phyloP scores from a whole-genome alignment of 1,140 invertebrate species.

The Drosophila varians region DNA sequence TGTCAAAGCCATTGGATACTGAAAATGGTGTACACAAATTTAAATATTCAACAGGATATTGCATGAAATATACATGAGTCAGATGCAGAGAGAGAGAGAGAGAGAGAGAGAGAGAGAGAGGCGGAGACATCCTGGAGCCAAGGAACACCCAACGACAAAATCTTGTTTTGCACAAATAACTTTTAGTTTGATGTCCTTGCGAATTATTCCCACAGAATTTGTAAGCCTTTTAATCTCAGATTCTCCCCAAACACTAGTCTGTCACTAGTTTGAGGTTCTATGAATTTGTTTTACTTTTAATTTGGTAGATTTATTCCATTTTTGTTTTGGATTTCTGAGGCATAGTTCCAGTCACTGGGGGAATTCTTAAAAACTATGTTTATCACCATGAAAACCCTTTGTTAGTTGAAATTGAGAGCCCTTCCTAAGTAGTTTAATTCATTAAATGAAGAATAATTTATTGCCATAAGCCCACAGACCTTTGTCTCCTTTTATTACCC shows the following conservation, averaged over 20 bases:
- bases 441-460: not conserved
- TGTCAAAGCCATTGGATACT: constrained; percentile 75
- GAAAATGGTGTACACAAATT: constrained; percentile 79
- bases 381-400: too few relatives aligned
- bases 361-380: not conserved
- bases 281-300: constrained; percentile 2
- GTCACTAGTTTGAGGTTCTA: constrained; percentile 3
- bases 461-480: not conserved
- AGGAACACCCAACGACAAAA: constrained; percentile 66
- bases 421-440: not conserved
- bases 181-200: constrained; percentile 50
- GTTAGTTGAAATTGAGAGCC: not conserved
- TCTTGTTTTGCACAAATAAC: constrained; percentile 59
- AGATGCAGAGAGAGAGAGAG: constrained; percentile 15
- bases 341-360: not conserved
- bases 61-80: constrained; percentile 70
- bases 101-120: constrained; percentile 5
- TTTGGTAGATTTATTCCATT: constrained; percentile 1
- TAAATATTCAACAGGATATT: constrained; percentile 81
- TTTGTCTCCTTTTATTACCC: not conserved
- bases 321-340: constrained; percentile 31
- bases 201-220: constrained; percentile 51
- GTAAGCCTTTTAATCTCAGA: constrained; percentile 23
- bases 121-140: not conserved
- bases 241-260: constrained; percentile 22